A percentile compares a stretch with the other conserved stretches of the same genome.
Conservation (phyloP, 37 sponge, comb jelly and placozoan species). For the Cladorhizidae sp. region DNA sequence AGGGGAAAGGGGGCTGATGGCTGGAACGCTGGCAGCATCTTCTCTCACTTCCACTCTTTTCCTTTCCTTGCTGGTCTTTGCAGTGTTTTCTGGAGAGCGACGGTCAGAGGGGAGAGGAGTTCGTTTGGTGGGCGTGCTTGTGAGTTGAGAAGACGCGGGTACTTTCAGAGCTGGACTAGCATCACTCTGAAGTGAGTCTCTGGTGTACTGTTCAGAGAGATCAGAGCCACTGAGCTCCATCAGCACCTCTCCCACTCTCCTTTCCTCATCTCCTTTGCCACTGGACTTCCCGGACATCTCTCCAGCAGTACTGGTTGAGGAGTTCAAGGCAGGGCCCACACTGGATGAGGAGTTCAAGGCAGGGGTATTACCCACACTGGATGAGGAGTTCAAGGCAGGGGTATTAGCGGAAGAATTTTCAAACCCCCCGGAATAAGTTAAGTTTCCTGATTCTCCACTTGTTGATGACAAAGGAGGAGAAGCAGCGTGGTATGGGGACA, state of each 20-base stretch:
- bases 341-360: no score
- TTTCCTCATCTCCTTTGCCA: constrained; percentile 5
- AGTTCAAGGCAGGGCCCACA: no score
- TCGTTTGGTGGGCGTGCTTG: neutral
- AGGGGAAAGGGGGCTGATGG: constrained; percentile 46
- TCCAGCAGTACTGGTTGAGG: no score
- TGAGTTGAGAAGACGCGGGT: neutral
- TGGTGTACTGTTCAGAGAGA: constrained; percentile 7
- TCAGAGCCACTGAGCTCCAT: constrained; percentile 19
- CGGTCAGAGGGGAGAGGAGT: neutral
- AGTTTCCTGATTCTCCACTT: no score
- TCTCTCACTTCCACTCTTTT: neutral
- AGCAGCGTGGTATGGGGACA: no score
- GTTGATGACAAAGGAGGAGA: no score
- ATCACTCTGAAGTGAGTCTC: constrained; percentile 1
- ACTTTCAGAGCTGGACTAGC: neutral
- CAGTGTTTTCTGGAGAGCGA: neutral
- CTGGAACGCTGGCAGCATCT: constrained; percentile 2
- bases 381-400: no score
- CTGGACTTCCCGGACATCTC: no score
- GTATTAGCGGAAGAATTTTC: no score
- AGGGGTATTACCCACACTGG: no score
- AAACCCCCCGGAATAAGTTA: no score
- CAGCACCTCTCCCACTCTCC: neutral
- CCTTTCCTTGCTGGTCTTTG: neutral